These are phyloP conservation scores for Dromiciops gliroides DNA, from an alignment of 2,113 vertebrate genomes.

Conservation along the genomic window DNA sequence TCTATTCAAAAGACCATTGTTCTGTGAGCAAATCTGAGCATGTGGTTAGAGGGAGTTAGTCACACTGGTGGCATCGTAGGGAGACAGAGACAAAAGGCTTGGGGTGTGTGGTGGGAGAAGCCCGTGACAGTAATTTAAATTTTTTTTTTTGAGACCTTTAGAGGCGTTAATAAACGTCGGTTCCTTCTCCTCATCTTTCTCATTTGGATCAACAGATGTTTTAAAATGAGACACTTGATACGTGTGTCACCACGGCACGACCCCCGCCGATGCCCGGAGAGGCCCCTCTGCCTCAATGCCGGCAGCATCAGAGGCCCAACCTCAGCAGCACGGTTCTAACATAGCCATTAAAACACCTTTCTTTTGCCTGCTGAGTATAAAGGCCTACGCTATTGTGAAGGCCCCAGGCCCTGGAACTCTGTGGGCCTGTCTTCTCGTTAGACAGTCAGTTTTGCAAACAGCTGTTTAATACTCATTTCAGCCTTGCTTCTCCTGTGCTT, in stretches of 20 bases:
- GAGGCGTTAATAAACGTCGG: neutral
- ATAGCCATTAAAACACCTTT: neutral
- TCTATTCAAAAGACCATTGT: neutral
- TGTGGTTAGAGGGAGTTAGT: neutral
- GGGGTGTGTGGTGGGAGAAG: neutral
- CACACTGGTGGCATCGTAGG: accelerated
- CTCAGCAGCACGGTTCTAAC: accelerated
- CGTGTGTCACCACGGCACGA: neutral
- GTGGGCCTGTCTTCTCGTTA: neutral
- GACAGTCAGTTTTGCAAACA: neutral
- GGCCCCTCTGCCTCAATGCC: neutral
- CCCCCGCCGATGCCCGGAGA: too few relatives aligned
- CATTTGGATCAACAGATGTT: neutral
- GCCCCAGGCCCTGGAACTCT: neutral
- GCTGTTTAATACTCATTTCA: neutral
- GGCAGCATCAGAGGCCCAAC: neutral
- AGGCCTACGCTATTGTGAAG: neutral
- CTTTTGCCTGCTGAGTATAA: accelerated
- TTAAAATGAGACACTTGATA: neutral
- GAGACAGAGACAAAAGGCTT: neutral
- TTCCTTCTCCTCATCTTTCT: neutral
- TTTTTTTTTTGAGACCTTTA: neutral
- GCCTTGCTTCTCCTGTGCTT: neutral
- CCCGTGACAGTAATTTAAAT: neutral
- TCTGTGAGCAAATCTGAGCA: neutral